Evolutionary conservation across 2,888 invertebrate genomes (phyloP), one percentile per base, ranked within the genome.

Genomic region (Acleris literana): DNA sequence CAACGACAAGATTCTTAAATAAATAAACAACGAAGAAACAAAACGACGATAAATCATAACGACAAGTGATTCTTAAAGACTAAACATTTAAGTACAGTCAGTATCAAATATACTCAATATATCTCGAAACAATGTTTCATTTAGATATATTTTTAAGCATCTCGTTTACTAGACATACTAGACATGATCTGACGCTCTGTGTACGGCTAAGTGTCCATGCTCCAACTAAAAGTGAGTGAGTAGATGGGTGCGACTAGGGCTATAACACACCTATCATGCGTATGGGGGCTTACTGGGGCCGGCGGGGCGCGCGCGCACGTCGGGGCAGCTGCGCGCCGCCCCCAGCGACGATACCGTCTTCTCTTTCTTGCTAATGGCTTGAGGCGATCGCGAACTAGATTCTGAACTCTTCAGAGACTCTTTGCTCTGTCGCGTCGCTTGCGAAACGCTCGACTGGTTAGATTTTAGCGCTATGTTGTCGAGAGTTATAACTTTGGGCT

Each of bases 251-350:
- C 81, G 75, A 72, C 33, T 33, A 33, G 81, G 77, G 73, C 83
- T 86, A 82, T 77, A 84, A 89, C 89, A 89, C 88, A 89, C 89
- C 89, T 89, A 89, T 88, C 89, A 89, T 90, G 90, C 90, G 83
- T 89, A 89, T 90, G 74, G 75, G 77, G 77, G 81, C 90, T 90
- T 90, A 90, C 90, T 73, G 80, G 83, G 69, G 74, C 74, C 69
- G 71, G 56, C 69, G 68, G 59, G 71, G 71, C 64, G 43, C 68
- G 71, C 20, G 69, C 71, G 63, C 72, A 60, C 77, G 74, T 88
- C 83, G 57, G 87, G 88, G 71, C 86, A 39, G 70, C 62, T 54
- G 59, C 70, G 73, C 60, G 74, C 76, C 65, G 77, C 71, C 70
- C 77, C 63, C 61, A 71, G 68, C 44, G 70, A 76, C 74, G 70